Base-by-base conservation (phyloP, 2,888 invertebrate genomes). In the Camptogramma bilineatum region DNA sequence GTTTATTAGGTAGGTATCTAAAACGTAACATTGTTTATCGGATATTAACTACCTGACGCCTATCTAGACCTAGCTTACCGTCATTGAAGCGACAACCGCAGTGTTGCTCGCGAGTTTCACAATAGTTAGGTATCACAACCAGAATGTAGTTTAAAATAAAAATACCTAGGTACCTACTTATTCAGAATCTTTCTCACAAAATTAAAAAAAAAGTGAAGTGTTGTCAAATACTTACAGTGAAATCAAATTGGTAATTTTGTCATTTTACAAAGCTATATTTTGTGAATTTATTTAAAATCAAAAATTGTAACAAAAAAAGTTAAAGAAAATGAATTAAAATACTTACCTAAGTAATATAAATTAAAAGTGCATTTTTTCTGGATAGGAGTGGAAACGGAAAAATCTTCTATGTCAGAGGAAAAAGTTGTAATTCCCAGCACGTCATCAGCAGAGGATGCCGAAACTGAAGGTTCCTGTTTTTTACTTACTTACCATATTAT, bases 11-110 rank as follows among this genome's bases (percentile, higher is more conserved):
- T 31, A 31, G 31, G 34, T 34, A 34, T 8, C 2, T 34, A 34
- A 34, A 28, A 24, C 65, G 56, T 61, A 61, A 61, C 50, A 44
- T 51, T 57, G 75, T 68, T 70, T 68, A 63, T 71, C 72, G 66
- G 71, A 73, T 75, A 75, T 73, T 73, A 66, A 48, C 64, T 62
- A 59, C 58, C 57, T 71, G 64, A 73, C 2, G 24, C 24, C 24
- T 24, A 21, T 21, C 21, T 21, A 42, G 54, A 50, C 60, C 66
- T 72, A 74, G 74, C 76, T 71, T 74, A 71, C 65, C 62, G 69
- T 66, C 77, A 76, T 74, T 80, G 70, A 59, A 67, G 72, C 75
- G 73, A 71, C 74, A 75, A 68, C 73, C 72, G 68, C 73, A 73
- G 72, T 70, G 50, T 52, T 50, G 70, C 70, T 73, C 68, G 74